These are phyloP conservation scores for Mesorhabditis belari DNA, from an alignment of 2,888 invertebrate species.

Conservation along the genomic window DNA sequence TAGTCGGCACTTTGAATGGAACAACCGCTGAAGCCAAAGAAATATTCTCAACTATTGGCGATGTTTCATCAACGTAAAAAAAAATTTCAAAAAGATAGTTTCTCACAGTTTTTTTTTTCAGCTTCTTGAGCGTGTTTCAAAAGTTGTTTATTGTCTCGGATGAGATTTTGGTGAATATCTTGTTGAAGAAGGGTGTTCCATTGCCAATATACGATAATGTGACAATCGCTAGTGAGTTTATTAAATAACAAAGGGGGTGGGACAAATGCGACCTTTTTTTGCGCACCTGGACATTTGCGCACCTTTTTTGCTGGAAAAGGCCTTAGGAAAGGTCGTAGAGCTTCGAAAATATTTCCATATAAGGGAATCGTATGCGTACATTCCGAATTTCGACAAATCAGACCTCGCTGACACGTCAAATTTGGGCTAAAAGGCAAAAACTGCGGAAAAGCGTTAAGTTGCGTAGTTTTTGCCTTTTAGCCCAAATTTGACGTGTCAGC, in stretches of 20 bases:
- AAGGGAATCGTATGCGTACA: no score
- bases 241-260: neutral
- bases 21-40: conserved; percentile 17
- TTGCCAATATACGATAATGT: conserved; percentile 44
- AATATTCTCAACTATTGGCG: conserved; percentile 35
- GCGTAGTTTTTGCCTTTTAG: no score
- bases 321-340: no score
- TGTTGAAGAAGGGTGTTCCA: conserved; percentile 35
- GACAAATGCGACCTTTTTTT: no score
- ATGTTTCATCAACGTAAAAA: conserved; percentile 26
- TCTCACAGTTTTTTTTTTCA: conserved; percentile 8
- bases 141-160: conserved; percentile 27
- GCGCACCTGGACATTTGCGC: no score
- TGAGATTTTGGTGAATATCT: conserved; percentile 19
- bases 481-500: no score
- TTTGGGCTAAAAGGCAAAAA: no score
- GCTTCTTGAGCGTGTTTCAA: conserved; percentile 29
- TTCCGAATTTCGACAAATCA: no score
- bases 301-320: no score
- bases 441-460: no score
- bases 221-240: conserved; percentile 20
- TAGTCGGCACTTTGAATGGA: conserved; percentile 27
- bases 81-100: neutral
- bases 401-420: no score
- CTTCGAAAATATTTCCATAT: no score